Base-by-base conservation (phyloP, 2,113 vertebrate species). In the Onychostoma macrolepis region DNA sequence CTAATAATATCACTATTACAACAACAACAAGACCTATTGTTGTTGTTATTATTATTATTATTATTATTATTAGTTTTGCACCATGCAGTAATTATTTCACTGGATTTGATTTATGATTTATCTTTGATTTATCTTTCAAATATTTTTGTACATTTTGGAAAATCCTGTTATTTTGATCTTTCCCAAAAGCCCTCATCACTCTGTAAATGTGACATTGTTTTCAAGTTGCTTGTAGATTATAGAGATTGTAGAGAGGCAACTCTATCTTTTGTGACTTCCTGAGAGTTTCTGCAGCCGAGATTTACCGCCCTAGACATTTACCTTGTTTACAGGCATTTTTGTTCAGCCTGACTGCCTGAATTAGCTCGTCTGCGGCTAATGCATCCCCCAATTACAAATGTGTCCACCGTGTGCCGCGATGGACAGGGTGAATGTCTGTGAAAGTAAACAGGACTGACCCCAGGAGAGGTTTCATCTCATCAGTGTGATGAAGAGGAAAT, bases 401-500 rank as follows among this genome's bases (percentile, higher is more conserved):
- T 81, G 79, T 43, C 12, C 50, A 61, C 50, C 33, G 0, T 61
- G 53, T 63, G 24, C 30, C 24, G 3, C 41, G 67, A 84, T 83
- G 45, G 81, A 74, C 38, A 24, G 26, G 43, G 86, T 84, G 72
- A 53, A 88, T 86, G 36, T 33, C 48, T 8, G 21, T 61, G 38
- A 81, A 45, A 33, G 17, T 15, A 76, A 77, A 43, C 80, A 56
- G 63, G 8, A 7, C 56, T 85, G 53, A 76, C 36, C 38, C 65
- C 19, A 78, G 80, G 69, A 74, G 78, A 69, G 61, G 80, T 90
- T 80, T 76, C 6, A 76, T 76, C 72, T 26, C 84, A 86, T 88
- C 87, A 72, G 63, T 63, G 36, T 86, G 69, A 63, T 79, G 63
- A 86, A 74, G 91, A 92, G 91, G 92, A 89, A 91, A 89, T 90